Conservation (phyloP, 2,113 vertebrate species). For the Mobula hypostoma region DNA sequence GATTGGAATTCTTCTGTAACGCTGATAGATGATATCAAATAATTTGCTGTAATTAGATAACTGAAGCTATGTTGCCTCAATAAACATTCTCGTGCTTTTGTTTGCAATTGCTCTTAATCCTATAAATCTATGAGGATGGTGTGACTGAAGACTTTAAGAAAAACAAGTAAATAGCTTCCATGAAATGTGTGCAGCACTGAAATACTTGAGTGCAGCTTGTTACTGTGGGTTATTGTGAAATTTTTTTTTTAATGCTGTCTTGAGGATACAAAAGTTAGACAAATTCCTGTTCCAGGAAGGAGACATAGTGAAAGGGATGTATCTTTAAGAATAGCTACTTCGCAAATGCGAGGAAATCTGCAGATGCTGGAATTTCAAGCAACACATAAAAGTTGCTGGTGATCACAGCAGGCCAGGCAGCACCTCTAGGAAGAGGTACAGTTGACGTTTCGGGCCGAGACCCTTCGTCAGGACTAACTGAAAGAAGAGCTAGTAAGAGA, state of each 20-base stretch:
- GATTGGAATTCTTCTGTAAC: background rate
- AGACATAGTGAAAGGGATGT: background rate
- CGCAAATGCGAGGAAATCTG: no score
- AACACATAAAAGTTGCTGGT: no score
- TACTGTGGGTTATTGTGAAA: background rate
- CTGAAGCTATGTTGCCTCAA: background rate
- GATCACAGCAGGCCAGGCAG: no score
- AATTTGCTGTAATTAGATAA: slow-evolving; percentile 15
- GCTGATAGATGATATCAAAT: background rate
- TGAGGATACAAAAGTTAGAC: background rate
- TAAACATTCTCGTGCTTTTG: background rate
- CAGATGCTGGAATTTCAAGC: no score
- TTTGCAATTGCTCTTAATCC: background rate
- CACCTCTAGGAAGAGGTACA: no score
- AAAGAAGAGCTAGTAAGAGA: no score
- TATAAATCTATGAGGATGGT: background rate
- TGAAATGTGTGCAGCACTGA: background rate
- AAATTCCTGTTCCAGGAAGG: background rate
- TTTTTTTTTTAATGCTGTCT: background rate
- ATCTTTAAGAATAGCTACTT: background rate
- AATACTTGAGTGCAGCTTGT: background rate
- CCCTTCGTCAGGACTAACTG: no score
- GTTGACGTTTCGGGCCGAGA: no score
- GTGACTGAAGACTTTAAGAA: background rate
- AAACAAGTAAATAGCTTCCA: background rate